Conservation (phyloP, 2,797 vertebrate genomes). For the Myotis findleyi region DNA sequence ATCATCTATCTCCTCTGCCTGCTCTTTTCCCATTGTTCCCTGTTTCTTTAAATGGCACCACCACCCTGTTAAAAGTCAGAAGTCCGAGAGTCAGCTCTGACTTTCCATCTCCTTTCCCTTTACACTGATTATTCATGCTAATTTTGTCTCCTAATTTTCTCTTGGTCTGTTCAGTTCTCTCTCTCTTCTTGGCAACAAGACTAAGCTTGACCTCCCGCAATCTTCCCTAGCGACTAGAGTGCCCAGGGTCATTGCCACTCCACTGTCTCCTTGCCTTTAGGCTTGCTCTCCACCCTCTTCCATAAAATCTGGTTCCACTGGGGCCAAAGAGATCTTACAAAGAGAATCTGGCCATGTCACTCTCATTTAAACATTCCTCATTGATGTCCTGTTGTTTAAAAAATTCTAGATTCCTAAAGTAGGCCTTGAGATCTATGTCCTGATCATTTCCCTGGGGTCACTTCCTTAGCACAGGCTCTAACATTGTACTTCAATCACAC, state of each 20-base stretch:
- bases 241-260: neutral
- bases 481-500: neutral
- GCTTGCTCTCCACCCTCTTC: neutral
- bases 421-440: neutral
- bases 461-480: neutral
- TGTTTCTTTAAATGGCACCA: neutral
- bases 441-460: neutral
- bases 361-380: neutral
- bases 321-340: neutral
- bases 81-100: conserved; percentile 1
- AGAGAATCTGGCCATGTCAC: neutral
- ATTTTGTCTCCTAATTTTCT: neutral
- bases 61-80: neutral
- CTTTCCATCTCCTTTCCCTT: neutral
- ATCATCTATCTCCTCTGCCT: neutral
- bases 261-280: neutral
- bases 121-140: neutral
- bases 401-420: neutral
- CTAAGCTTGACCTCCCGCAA: too few species aligned
- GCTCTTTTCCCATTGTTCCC: neutral
- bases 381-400: neutral
- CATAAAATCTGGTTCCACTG: neutral
- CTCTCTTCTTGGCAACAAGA: neutral
- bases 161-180: neutral
- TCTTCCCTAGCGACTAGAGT: neutral